A percentile compares a stretch with the other conserved stretches of the same genome.
Evolutionary conservation across 2,888 invertebrate genomes (phyloP).

Genomic region (Clunio marinus): DNA sequence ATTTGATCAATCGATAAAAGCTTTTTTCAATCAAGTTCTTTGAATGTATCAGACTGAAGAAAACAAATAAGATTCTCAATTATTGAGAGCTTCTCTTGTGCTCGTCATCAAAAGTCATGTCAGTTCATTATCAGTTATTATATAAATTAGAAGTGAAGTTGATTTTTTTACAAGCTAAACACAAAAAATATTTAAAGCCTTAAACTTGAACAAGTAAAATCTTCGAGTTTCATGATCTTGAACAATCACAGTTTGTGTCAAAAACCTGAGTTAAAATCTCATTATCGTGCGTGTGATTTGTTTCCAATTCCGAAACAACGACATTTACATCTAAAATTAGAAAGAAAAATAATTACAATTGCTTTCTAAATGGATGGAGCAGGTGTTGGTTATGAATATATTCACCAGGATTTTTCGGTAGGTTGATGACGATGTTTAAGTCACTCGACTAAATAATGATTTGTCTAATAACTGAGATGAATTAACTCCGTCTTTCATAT

Average conservation of each 20-base stretch:
- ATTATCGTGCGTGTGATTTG: not conserved
- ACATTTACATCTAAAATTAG: too few species aligned
- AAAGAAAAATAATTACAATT: too few species aligned
- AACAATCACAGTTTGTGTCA: not conserved
- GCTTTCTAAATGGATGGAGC: too few species aligned
- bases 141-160: not conserved
- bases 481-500: not conserved
- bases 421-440: not conserved
- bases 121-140: conserved; percentile 4
- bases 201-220: too few species aligned
- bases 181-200: too few species aligned
- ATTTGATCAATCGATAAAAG: too few species aligned
- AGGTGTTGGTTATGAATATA: not conserved
- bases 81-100: too few species aligned
- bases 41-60: too few species aligned
- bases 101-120: too few species aligned
- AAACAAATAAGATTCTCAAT: too few species aligned
- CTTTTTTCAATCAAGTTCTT: too few species aligned
- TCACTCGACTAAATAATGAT: too few species aligned
- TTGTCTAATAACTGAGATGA: not conserved
- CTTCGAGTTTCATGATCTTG: not conserved
- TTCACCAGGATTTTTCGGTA: conserved; percentile 23
- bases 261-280: not conserved
- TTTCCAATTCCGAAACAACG: not conserved
- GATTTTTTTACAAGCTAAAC: not conserved